Evolutionary conservation across 1,140 invertebrate genomes (phyloP).

Genomic region (Pseudomyrmex cubaensis): DNA sequence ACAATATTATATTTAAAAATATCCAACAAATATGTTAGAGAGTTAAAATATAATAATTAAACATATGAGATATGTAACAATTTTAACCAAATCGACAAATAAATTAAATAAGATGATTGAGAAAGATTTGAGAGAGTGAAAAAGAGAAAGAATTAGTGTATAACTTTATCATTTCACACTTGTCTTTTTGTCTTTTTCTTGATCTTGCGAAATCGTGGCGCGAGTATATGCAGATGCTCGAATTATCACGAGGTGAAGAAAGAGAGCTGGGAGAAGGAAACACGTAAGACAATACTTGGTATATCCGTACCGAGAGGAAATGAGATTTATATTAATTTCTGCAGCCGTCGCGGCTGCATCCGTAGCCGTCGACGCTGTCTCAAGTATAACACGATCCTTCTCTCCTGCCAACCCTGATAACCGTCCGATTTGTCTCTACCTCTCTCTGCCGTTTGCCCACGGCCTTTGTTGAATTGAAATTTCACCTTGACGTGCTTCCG

Average conservation of each 20-base stretch:
- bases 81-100: not conserved
- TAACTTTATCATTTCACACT: no score
- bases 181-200: no score
- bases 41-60: no score
- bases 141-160: no score
- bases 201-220: not conserved
- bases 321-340: conserved; percentile 79
- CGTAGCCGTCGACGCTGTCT: conserved; percentile 52
- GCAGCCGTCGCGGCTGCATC: conserved; percentile 67
- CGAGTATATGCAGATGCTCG: conserved; percentile 28
- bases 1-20: not conserved
- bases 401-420: not conserved
- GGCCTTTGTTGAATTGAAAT: conserved; percentile 8
- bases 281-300: conserved; percentile 73
- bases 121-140: not conserved
- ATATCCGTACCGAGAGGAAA: conserved; percentile 65
- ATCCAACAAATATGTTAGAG: no score
- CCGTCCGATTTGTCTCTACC: conserved; percentile 32
- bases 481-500: conserved; percentile 16
- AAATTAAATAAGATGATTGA: not conserved
- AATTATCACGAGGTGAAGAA: conserved; percentile 42
- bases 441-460: not conserved
- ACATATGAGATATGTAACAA: not conserved
- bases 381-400: not conserved
- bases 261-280: conserved; percentile 29